These are phyloP conservation scores for Sphaeramia orbicularis DNA, from an alignment of 2,797 vertebrate genomes.

Conservation along the genomic window DNA sequence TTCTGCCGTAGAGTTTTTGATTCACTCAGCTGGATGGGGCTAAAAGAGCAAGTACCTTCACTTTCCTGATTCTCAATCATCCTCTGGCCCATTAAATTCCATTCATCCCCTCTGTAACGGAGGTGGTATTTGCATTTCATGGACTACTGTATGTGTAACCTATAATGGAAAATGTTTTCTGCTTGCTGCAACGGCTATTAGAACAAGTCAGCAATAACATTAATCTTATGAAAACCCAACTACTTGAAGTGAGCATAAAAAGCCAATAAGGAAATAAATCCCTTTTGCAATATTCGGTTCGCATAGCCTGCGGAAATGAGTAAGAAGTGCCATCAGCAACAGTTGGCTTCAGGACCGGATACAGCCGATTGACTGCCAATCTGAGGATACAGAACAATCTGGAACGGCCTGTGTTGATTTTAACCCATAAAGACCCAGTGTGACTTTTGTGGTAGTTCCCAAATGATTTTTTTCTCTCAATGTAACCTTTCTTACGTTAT, in stretches of 20 bases:
- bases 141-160: constrained; percentile 28
- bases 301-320: constrained; percentile 28
- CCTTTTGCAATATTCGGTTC: constrained; percentile 12
- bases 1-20: constrained; percentile 70
- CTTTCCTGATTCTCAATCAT: constrained; percentile 45
- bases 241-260: constrained; percentile 50
- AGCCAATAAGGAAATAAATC: constrained; percentile 46
- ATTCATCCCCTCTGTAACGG: constrained; percentile 21
- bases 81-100: constrained; percentile 36
- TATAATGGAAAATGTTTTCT: constrained; percentile 35
- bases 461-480: too few species aligned
- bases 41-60: constrained; percentile 50
- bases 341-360: constrained; percentile 22
- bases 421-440: background rate
- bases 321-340: constrained; percentile 34
- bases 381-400: constrained; percentile 20
- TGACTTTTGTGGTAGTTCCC: too few species aligned
- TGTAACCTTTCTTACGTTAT: too few species aligned
- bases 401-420: constrained; percentile 16
- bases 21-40: constrained; percentile 59
- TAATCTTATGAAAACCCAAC: constrained; percentile 30
- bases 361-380: constrained; percentile 19
- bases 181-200: constrained; percentile 36
- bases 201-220: constrained; percentile 32
- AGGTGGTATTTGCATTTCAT: constrained; percentile 34